A percentile compares a stretch with the other conserved stretches of the same genome.
These are phyloP conservation scores for Hassar affinis DNA, from an alignment of 2,113 vertebrate genomes.

Conservation along the genomic window DNA sequence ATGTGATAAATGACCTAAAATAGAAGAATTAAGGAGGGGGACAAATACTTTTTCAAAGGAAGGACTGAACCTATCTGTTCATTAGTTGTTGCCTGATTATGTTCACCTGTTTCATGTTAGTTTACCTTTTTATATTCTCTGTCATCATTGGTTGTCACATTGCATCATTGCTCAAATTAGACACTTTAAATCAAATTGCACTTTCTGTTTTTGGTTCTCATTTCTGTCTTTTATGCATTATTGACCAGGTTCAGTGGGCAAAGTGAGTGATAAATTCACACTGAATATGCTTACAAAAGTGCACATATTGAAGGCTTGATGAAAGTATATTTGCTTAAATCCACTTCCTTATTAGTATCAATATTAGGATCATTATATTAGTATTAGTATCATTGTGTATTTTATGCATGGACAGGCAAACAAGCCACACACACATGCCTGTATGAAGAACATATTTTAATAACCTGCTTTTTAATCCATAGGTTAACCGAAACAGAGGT, in stretches of 20 bases:
- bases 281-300: neutral
- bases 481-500: slow-evolving; percentile 82
- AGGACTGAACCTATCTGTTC: no score
- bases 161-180: neutral
- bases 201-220: neutral
- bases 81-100: no score
- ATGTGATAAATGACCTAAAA: no score
- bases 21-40: no score
- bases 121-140: neutral
- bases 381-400: neutral
- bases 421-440: slow-evolving; percentile 19
- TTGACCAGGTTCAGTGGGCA: neutral
- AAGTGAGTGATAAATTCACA: neutral
- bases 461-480: slow-evolving; percentile 30
- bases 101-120: neutral
- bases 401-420: no score
- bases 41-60: no score
- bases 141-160: neutral
- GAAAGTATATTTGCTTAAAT: neutral
- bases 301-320: neutral
- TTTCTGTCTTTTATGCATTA: neutral
- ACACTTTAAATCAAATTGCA: neutral
- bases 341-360: neutral
- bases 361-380: no score
- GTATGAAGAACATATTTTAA: slow-evolving; percentile 12